Evolutionary conservation across 1,140 invertebrate species (phyloP), one percentile per base, ranked within the genome.

Genomic region (Chironomus tepperi): DNA sequence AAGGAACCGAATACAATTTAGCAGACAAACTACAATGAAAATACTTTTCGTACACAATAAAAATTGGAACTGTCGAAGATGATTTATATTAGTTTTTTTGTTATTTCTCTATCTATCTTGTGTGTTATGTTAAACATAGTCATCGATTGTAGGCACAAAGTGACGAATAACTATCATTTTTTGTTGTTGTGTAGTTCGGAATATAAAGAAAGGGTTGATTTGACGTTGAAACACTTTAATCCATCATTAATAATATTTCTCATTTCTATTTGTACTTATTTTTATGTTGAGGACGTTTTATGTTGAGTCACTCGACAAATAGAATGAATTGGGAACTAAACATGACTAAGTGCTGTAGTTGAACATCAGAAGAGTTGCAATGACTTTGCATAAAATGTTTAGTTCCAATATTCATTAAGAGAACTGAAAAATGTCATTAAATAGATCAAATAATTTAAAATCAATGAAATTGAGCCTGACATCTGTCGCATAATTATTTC

Each of bases 51-150:
- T 57, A 12, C 47, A 12, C n/a, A 12, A 70, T 18, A 70, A 70
- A 47, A 70, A 21, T 70, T n/a, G n/a, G 19, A 70, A 70, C 65
- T 70, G 65, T 21, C 65, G 19, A 70, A 70, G 65, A 70, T 70
- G 65, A 70, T 70, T 70, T 70, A 70, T 70, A 70, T 70, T 70
- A 70, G 65, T 70, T 70, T 70, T 70, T n/a, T n/a, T n/a, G n/a
- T n/a, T 57, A 57, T 57, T 19, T 10, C 65, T 70, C 18, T 70
- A 18, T 70, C n/a, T 70, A 3, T 57, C 47, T 57, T 57, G 9
- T 57, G 47, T 2, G 9, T n/a, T 34, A 34, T 34, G 24, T 34
- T 34, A 34, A 34, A 34, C 24, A 34, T 34, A 34, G 24, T 34
- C 5, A 34, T 34, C 1, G 24, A 34, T 34, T 34, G 24, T 34